Base-by-base conservation (phyloP, 1,140 invertebrate genomes). In the Drosophila hydei region DNA sequence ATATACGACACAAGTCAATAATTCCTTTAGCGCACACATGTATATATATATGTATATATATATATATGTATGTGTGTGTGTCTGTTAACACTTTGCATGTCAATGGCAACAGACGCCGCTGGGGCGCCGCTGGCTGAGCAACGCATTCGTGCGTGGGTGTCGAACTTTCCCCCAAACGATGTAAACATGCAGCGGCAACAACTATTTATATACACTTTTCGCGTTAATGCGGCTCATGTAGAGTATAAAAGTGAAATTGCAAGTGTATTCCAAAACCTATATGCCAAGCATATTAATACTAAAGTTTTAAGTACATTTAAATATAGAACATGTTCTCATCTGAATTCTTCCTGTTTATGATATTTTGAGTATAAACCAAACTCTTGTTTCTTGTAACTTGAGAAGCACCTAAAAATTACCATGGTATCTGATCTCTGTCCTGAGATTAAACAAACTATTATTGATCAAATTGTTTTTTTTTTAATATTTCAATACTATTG, bases 71-170 rank as follows among this genome's bases (percentile, higher is more conserved):
- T 6, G 16, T 19, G 45, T 40, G 9, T 18, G n/a, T 16, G 30
- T 64, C n/a, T 18, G 18, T 21, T 21, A 27, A 12, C 33, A 48
- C 47, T 68, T 72, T 73, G 68, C 63, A 73, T 64, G 62, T 54
- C 50, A 48, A 56, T 54, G 47, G 40, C 51, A 30, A 30, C 21
- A 9, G 48, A 12, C 45, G 61, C 38, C 36, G n/a, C 9, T 33
- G 42, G 40, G 62, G 38, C 62, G 23, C 59, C 60, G 54, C 64
- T 87, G 77, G 58, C 67, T 71, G 62, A 62, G 65, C 76, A 84
- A 58, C 77, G 73, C 80, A 85, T 74, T 84, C 79, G 76, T 84
- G 80, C 79, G 79, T 84, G 80, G 80, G 75, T 30, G 62, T 25
- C 62, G 76, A 71, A 85, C 76, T 79, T 79, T 72, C 75, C 65